Evolutionary conservation across 2,797 vertebrate species (phyloP), one percentile per base, ranked within the genome.

Genomic region (Champsocephalus gunnari): DNA sequence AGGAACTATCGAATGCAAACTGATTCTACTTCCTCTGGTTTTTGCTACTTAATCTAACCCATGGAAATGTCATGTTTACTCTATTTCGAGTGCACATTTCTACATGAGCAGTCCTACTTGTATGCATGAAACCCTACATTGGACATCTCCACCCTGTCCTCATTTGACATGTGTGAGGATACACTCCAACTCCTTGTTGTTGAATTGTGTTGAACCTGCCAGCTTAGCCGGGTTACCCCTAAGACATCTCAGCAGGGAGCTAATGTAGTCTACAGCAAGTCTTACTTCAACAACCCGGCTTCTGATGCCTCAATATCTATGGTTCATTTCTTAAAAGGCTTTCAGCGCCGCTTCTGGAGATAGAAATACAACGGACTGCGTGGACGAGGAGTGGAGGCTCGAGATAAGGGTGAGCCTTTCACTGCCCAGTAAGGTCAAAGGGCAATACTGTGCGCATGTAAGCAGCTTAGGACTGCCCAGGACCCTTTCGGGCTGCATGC

Each of bases 401-500:
- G 34, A 84, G 86, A 91, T 82, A 75, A 83, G 76, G 82, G 72
- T 9, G 69, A 89, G 83, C 83, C 86, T 86, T 92, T 91, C 80
- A 84, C 87, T 84, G 89, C 89, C 90, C 80, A 71, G 71, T 54
- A 49, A 80, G 81, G 84, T 85, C 80, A 88, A 68, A 84, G 83
- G 89, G 91, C 87, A 87, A 77, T 68, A 76, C 87, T 88, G 85
- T 78, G 67, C 12, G 24, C 61, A 64, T 38, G 63, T 93, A 94
- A 93, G 92, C 89, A 66, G 90, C 87, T 92, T 92, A 90, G 9
- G 63, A 51, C 65, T 51, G 81, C 45, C 67, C 17, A 1, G 77
- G 81, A 75, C 62, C 16, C 59, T 84, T 84, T 69, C 28, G 64
- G 77, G 55, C 82, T 64, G 16, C 69, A 79, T 34, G 55, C 54